A percentile compares a stretch with the other conserved stretches of the same genome.
phyloP scores from a whole-genome alignment of 2,113 vertebrate genomes.

The Actenoides hombroni region DNA sequence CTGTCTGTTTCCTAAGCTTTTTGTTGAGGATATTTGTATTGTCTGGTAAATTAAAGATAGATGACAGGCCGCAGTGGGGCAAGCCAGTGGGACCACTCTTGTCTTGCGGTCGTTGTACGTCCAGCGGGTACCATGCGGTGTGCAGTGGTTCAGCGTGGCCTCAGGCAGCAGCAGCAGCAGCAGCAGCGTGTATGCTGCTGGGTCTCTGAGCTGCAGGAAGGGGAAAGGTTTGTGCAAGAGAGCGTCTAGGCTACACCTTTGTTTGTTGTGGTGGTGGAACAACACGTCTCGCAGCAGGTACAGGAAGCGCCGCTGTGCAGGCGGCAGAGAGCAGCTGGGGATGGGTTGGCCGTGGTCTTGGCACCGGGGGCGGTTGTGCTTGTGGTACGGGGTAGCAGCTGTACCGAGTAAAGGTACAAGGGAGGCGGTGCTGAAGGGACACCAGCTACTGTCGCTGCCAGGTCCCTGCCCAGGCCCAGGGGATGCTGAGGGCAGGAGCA shows the following conservation, averaged over 20 bases:
- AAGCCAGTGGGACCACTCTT: background rate
- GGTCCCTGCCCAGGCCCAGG: background rate
- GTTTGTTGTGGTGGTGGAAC: background rate
- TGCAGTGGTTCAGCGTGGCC: rapidly evolving
- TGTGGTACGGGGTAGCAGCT: rapidly evolving
- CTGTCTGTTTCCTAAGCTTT: background rate
- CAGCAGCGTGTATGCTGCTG: rapidly evolving
- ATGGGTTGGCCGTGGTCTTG: rapidly evolving
- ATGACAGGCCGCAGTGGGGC: rapidly evolving
- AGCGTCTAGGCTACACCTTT: background rate
- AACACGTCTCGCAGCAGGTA: rapidly evolving
- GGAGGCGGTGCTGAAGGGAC: background rate
- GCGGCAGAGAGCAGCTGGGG: background rate
- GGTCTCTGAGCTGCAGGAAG: background rate
- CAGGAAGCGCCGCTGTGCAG: background rate
- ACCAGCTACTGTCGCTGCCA: background rate
- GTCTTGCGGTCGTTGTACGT: rapidly evolving
- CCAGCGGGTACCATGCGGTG: rapidly evolving
- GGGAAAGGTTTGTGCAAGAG: background rate
- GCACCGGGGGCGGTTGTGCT: rapidly evolving
- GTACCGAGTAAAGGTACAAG: rapidly evolving
- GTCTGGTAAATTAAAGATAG: rapidly evolving
- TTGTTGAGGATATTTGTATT: background rate
- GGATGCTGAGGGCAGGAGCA: background rate
- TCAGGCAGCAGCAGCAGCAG: background rate